Conservation (phyloP, 1,140 invertebrate species). For the Lutraria rhynchaena region DNA sequence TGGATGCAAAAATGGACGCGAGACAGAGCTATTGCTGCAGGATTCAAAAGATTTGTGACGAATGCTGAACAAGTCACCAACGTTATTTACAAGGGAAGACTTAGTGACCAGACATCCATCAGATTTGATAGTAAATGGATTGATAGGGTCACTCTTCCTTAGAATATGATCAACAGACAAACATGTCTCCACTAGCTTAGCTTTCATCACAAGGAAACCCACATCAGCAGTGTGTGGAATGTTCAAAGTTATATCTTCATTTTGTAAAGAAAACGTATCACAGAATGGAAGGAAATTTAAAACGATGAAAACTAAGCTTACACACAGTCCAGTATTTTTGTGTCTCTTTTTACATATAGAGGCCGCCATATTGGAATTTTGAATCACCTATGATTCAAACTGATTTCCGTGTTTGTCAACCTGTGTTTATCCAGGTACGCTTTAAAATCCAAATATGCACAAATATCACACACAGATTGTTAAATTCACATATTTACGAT, state of each 20-base stretch:
- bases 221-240: constrained; percentile 18
- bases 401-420: neutral
- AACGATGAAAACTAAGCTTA: neutral
- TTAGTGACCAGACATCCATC: constrained; percentile 22
- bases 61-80: constrained; percentile 34
- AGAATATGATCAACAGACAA: constrained; percentile 24
- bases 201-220: constrained; percentile 13
- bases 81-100: neutral
- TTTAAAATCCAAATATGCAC: neutral
- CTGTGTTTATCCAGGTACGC: neutral
- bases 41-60: neutral
- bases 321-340: constrained; percentile 1
- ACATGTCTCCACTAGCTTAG: constrained; percentile 9
- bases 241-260: neutral
- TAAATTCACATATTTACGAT: neutral
- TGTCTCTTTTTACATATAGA: constrained; percentile 30
- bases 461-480: neutral
- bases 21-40: constrained; percentile 5
- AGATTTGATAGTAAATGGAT: constrained; percentile 34
- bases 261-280: neutral
- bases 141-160: neutral
- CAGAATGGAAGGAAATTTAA: neutral
- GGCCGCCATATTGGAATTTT: constrained; percentile 57
- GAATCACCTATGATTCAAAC: constrained; percentile 44
- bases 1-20: neutral